Base-by-base conservation (phyloP, 2,888 invertebrate species). In the Macrophya alboannulata region DNA sequence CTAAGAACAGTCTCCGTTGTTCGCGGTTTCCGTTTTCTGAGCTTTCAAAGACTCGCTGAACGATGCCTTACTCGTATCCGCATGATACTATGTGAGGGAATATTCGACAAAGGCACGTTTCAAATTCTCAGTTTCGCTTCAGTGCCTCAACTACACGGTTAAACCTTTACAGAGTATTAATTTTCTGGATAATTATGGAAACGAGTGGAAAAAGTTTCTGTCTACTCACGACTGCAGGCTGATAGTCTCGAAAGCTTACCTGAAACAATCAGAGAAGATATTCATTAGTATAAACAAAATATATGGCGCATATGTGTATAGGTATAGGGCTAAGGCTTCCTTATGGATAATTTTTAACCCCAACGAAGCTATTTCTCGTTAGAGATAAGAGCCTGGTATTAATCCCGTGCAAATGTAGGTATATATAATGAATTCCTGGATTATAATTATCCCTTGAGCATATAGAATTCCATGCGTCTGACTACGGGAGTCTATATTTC, bases 361-460 rank as follows among this genome's bases (percentile, higher is more conserved):
- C 40, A 31, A 15, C 51, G 31, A 77, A 77, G 76, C 48, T 51
- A 51, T 77, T 77, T 81, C 40, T 81, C 21, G 65, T 31, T 68
- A 43, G 48, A 68, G 48, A 68, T 48, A 48, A 48, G 83, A 68
- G 68, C 68, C 68, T 9, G 62, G 83, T 65, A 45, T 65, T 81
- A 81, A 62, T 81, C n/a, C 59, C 81, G 65, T 65, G 68, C 48
- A 68, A 83, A 83, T 48, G 48, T 68, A 43, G 59, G 43, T 62
- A 43, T 62, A 31, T 81, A 65, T 81, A 81, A 83, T 45, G 71
- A 83, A 83, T 83, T 83, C 71, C 68, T 48, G 83, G 83, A 83
- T 83, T 83, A 83, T 83, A 83, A 83, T 83, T 83, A 83, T 83
- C 83, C 83, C 48, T 83, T 83, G 83, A 83, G 71, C 83, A 83